Percentiles rank a stretch among this genome's conserved stretches.
phyloP scores from a whole-genome alignment of 2,888 invertebrate genomes.

The Lymantria dispar region DNA sequence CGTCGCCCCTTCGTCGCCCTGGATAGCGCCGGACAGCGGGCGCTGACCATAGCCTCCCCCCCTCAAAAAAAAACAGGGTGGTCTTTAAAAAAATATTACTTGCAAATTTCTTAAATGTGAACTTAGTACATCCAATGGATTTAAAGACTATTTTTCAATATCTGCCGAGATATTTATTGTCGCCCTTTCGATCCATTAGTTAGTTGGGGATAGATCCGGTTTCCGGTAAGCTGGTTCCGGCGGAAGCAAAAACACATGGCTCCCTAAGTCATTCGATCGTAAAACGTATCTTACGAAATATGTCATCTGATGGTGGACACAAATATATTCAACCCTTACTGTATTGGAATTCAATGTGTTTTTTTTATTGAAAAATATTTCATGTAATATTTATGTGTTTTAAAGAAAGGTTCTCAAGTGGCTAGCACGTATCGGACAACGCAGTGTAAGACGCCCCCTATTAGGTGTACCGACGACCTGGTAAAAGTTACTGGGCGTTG shows the following conservation, averaged over 20 bases:
- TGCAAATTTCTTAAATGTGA: too few relatives aligned
- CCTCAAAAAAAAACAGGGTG: too few relatives aligned
- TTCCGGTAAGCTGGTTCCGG: constrained; percentile 42
- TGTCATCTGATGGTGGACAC: constrained; percentile 16
- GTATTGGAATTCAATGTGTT: constrained; percentile 8
- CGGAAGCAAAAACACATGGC: constrained; percentile 37
- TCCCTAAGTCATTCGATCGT: constrained; percentile 22
- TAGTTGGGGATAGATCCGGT: constrained; percentile 43
- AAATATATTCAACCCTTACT: constrained; percentile 28
- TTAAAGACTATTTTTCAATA: constrained; percentile 33
- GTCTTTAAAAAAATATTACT: too few relatives aligned
- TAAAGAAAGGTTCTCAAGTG: too few relatives aligned
- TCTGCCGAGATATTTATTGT: constrained; percentile 40
- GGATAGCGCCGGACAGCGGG: too few relatives aligned
- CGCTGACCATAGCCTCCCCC: too few relatives aligned
- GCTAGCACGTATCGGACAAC: too few relatives aligned
- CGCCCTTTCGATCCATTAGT: constrained; percentile 52
- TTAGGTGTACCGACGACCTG: too few relatives aligned
- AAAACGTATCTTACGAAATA: constrained; percentile 29
- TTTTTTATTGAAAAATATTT: not conserved
- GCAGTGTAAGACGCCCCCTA: too few relatives aligned
- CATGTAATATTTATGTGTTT: not conserved
- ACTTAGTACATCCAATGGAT: constrained; percentile 6
- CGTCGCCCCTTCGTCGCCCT: too few relatives aligned
- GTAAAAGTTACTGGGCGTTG: too few relatives aligned